These are phyloP conservation scores for Dicentrarchus labrax DNA, from an alignment of 2,113 vertebrate genomes.

Conservation along the genomic window DNA sequence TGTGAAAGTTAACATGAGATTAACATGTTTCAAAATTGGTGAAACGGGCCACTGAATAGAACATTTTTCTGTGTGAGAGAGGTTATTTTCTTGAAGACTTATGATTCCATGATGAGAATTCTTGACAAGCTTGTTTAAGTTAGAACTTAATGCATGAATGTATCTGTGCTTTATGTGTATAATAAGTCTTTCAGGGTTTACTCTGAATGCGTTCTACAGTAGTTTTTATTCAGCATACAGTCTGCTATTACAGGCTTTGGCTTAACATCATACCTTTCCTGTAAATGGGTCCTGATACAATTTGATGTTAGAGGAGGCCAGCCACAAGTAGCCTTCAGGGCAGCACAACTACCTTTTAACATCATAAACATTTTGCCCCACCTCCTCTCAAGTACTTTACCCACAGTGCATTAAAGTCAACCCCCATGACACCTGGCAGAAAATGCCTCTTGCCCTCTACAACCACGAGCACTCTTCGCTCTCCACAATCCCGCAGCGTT, in stretches of 20 bases:
- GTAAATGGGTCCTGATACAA: constrained; percentile 56
- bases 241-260: constrained; percentile 12
- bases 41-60: neutral
- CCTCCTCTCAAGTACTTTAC: constrained; percentile 61
- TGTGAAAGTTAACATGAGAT: neutral
- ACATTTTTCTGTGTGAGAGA: neutral
- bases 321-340: constrained; percentile 50
- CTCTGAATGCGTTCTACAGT: neutral
- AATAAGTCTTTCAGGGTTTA: neutral
- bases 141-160: neutral
- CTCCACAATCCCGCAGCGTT: constrained; percentile 17
- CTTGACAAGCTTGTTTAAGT: neutral
- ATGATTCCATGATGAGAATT: neutral
- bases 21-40: neutral
- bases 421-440: constrained; percentile 73
- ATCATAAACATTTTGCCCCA: constrained; percentile 59
- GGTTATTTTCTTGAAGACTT: neutral
- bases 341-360: constrained; percentile 56
- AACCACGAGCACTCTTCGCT: constrained; percentile 28
- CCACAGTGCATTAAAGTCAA: constrained; percentile 76
- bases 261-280: constrained; percentile 17
- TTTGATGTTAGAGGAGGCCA: constrained; percentile 43
- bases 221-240: neutral
- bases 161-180: neutral
- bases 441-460: constrained; percentile 51